These are phyloP conservation scores for Barbus barbus DNA, from an alignment of 2,113 vertebrate species.

Conservation along the genomic window DNA sequence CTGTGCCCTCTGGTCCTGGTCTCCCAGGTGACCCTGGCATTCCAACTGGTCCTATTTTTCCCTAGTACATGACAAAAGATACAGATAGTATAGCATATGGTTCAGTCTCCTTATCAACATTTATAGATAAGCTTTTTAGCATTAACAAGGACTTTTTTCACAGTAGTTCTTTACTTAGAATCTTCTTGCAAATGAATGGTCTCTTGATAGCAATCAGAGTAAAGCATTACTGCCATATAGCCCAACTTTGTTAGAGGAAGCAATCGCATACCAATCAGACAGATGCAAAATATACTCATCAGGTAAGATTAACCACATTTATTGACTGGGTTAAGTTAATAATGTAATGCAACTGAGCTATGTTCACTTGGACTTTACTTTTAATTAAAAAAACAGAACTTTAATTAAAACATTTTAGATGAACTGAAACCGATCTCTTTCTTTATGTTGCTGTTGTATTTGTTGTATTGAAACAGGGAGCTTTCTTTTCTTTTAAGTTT, in stretches of 20 bases:
- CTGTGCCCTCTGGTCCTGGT: slow-evolving; percentile 68
- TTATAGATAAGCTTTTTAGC: neutral
- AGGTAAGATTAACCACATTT: neutral
- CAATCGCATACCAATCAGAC: neutral
- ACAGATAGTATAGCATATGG: neutral
- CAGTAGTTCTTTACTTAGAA: neutral
- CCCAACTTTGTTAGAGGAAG: neutral
- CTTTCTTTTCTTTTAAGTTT: neutral
- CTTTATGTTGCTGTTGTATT: neutral
- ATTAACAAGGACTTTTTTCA: neutral
- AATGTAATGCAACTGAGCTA: neutral
- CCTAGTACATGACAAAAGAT: slow-evolving; percentile 59
- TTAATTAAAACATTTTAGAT: neutral
- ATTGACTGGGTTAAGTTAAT: neutral
- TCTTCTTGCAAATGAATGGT: neutral
- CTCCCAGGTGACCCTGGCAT: slow-evolving; percentile 71
- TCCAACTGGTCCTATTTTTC: slow-evolving; percentile 67
- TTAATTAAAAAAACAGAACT: neutral
- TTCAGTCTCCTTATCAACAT: neutral
- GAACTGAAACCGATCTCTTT: neutral
- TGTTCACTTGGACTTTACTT: neutral
- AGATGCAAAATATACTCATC: neutral
- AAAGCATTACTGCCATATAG: neutral
- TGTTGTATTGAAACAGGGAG: neutral
- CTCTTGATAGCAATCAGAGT: neutral